phyloP scores from a whole-genome alignment of 1,140 invertebrate genomes.

The Colletes gigas region DNA sequence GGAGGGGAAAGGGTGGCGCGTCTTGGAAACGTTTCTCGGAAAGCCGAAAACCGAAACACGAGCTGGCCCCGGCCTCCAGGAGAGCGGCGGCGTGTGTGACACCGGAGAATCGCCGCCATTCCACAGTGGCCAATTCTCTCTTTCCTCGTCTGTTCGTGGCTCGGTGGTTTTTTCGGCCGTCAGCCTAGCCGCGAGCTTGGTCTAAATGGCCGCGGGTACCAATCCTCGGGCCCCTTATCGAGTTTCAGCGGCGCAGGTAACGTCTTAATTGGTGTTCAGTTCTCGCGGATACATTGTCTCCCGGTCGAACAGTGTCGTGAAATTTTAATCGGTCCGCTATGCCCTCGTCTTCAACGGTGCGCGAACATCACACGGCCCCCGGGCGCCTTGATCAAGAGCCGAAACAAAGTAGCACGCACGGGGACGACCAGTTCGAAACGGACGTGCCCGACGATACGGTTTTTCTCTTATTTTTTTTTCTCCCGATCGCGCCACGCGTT shows the following conservation, averaged over 20 bases:
- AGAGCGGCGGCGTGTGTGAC: slow-evolving; percentile 64
- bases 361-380: not conserved
- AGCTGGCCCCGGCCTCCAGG: slow-evolving; percentile 47
- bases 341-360: not conserved
- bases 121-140: slow-evolving; percentile 54
- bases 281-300: slow-evolving; percentile 44
- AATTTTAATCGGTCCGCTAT: slow-evolving; percentile 28
- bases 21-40: slow-evolving; percentile 57
- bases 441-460: not conserved
- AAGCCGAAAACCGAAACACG: slow-evolving; percentile 71
- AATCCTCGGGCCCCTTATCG: slow-evolving; percentile 50
- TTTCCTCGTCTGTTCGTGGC: slow-evolving; percentile 8
- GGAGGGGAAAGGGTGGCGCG: slow-evolving; percentile 1
- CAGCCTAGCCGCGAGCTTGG: slow-evolving; percentile 3
- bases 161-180: not conserved
- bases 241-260: slow-evolving; percentile 55
- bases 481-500: not conserved
- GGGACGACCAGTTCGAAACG: slow-evolving; percentile 9
- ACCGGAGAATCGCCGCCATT: slow-evolving; percentile 68
- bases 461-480: not conserved
- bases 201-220: slow-evolving; percentile 38
- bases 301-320: slow-evolving; percentile 25
- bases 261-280: slow-evolving; percentile 53
- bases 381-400: not conserved
- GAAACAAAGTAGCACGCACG: slow-evolving; percentile 20